Evolutionary conservation across 2,888 invertebrate species (phyloP), one percentile per base, ranked within the genome.

Genomic region (Smittia sp.): DNA sequence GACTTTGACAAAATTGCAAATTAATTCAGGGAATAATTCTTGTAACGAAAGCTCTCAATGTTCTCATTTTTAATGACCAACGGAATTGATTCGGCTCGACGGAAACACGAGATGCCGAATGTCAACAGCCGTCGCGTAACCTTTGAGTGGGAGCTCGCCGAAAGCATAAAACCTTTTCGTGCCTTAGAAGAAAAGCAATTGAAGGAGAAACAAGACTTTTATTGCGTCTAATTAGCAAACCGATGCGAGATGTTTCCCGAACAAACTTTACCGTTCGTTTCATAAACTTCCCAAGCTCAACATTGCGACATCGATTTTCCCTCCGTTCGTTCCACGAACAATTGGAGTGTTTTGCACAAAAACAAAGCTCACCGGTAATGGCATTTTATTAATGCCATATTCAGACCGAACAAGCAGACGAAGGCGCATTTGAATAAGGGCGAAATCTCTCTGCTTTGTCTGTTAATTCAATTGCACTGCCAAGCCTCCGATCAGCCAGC

Each of bases 301-400:
- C 6, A 38, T 9, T 9, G 38, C 38, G 11, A 38, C 38, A 38
- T 38, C 38, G 11, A 38, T 38, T 6, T n/a, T n/a, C n/a, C n/a
- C 39, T 9, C 52, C 15, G 4, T 52, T 4, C 7, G 52, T 4
- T 52, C n/a, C 9, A 52, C 52, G 52, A 52, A 52, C 52, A 52
- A 52, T 52, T 15, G 52, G 15, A 52, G 52, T n/a, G 15, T 6
- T 15, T 52, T 52, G 52, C 15, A n/a, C 52, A 52, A 52, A 6
- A 52, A 52, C 7, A 52, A 15, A 52, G 39, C 7, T n/a, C n/a
- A n/a, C 13, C 39, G 39, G 39, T 9, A 52, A 52, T n/a, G 15
- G 15, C 7, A 15, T 15, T 69, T 69, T 69, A 69, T 69, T 52
- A 69, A 69, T 69, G 41, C 69, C 69, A 69, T 69, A 69, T 69